Conservation (phyloP, 2,113 vertebrate species). For the Phyllopteryx taeniolatus region DNA sequence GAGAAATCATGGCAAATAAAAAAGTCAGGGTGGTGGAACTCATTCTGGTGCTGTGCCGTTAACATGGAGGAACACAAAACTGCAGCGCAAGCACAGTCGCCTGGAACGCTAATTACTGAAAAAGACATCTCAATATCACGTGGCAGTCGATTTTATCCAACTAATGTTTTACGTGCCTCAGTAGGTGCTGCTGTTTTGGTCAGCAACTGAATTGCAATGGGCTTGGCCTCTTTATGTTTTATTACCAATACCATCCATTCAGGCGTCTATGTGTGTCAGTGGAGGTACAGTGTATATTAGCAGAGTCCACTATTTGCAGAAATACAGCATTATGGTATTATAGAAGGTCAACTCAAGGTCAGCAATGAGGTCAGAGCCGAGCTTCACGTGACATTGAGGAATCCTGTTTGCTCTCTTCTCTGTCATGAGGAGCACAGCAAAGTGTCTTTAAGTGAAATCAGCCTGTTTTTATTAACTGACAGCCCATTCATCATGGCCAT, state of each 20-base stretch:
- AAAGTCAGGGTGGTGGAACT: not conserved
- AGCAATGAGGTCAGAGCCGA: slow-evolving; percentile 60
- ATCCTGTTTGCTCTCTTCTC: slow-evolving; percentile 67
- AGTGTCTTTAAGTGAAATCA: slow-evolving; percentile 80
- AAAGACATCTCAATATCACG: not conserved
- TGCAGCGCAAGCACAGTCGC: not conserved
- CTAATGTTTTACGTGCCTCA: not conserved
- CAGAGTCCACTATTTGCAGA: not conserved
- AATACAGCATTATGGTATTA: not conserved
- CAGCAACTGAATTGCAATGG: not conserved
- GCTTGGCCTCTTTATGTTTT: not conserved
- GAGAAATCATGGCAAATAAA: not conserved
- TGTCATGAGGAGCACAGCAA: slow-evolving; percentile 70
- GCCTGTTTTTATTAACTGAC: slow-evolving; percentile 86
- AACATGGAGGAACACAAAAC: not conserved
- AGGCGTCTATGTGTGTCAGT: not conserved
- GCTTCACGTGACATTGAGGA: slow-evolving; percentile 49
- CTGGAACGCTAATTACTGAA: not conserved
- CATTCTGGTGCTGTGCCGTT: not conserved
- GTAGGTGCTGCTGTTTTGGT: not conserved
- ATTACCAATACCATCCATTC: not conserved
- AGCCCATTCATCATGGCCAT: slow-evolving; percentile 80
- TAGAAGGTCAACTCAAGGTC: slow-evolving; percentile 52
- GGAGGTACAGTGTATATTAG: not conserved
- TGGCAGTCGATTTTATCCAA: not conserved